Evolutionary conservation across 1,140 invertebrate species (phyloP).

Genomic region (Cyclina sinensis): DNA sequence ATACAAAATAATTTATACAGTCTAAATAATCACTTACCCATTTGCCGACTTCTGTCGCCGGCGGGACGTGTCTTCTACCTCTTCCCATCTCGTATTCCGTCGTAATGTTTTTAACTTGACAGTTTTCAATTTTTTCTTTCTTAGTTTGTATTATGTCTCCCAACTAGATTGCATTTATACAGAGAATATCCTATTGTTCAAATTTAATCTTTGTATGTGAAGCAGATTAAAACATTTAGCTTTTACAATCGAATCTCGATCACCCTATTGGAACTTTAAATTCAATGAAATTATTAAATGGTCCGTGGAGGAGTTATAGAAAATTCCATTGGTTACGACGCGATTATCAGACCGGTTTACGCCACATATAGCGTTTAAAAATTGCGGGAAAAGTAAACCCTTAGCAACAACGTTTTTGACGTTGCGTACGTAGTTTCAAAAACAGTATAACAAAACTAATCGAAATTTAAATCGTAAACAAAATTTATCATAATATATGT

Average conservation of each 20-base stretch:
- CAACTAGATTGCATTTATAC: background rate
- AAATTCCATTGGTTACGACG: constrained; percentile 6
- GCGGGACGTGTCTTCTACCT: constrained; percentile 33
- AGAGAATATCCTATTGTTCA: background rate
- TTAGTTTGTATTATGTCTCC: background rate
- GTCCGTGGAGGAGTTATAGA: background rate
- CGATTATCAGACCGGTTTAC: constrained; percentile 34
- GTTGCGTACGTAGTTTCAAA: too few relatives aligned
- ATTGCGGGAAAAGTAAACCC: constrained; percentile 43
- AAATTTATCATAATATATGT: too few relatives aligned
- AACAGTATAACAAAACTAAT: background rate
- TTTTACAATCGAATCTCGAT: constrained; percentile 16
- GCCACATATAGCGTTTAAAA: background rate
- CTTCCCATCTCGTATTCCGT: constrained; percentile 41
- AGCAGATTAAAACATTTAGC: background rate
- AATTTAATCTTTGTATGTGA: constrained; percentile 11
- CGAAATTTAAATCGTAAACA: too few relatives aligned
- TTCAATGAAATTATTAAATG: constrained; percentile 43
- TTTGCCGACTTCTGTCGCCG: constrained; percentile 36
- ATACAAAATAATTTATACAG: too few relatives aligned
- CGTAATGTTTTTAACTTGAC: background rate
- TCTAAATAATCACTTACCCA: too few relatives aligned
- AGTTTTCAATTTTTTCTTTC: background rate
- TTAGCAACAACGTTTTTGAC: constrained; percentile 43
- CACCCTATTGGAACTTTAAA: constrained; percentile 19